A percentile compares a stretch with the other conserved stretches of the same genome.
Evolutionary conservation across 2,797 vertebrate genomes (phyloP).

Genomic region (Anabacerthia variegaticeps): DNA sequence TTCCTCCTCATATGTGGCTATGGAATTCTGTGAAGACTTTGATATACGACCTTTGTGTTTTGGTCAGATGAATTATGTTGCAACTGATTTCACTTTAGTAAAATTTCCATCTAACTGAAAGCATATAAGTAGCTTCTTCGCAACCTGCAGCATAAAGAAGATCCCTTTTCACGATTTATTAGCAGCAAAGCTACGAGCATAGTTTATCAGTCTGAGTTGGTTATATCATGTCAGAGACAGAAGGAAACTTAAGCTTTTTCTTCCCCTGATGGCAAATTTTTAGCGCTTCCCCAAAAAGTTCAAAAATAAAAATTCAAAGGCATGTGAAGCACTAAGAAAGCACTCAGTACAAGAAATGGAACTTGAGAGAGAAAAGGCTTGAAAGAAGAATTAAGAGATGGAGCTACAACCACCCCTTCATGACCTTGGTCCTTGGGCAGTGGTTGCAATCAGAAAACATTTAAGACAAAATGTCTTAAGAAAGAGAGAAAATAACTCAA

Average conservation of each 20-base stretch:
- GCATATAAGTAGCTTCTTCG: not conserved
- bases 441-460: not conserved
- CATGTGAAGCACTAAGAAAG: not conserved
- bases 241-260: not conserved
- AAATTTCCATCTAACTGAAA: not conserved
- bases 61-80: not conserved
- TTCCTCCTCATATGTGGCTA: not conserved
- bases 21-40: not conserved
- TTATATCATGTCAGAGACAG: not conserved
- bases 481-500: rapidly evolving
- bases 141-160: not conserved
- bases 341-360: not conserved
- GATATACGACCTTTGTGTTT: not conserved
- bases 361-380: not conserved
- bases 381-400: not conserved
- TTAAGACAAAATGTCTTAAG: not conserved
- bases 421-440: not conserved
- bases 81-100: not conserved
- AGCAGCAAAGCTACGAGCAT: not conserved
- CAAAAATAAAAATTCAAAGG: not conserved
- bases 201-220: not conserved
- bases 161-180: not conserved
- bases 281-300: not conserved
- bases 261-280: not conserved
- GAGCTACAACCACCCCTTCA: not conserved